phyloP scores from a whole-genome alignment of 2,888 invertebrate genomes.

The Ectropis crepuscularia region DNA sequence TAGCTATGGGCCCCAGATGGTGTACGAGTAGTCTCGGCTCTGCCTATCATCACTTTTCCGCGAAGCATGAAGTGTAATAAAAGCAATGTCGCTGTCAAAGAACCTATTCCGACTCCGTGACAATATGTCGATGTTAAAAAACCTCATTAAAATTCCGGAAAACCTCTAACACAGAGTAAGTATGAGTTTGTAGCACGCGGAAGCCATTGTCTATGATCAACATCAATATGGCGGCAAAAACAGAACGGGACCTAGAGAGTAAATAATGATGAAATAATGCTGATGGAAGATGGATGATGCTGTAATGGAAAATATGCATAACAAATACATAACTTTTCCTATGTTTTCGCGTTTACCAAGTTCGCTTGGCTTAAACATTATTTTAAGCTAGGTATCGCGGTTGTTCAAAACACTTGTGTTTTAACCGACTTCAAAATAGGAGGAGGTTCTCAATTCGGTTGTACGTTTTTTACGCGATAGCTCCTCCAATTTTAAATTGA shows the following conservation, averaged over 20 bases:
- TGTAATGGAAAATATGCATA: slow-evolving; percentile 8
- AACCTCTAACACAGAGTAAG: background rate
- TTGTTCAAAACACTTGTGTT: too few relatives aligned
- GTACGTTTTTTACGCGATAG: too few relatives aligned
- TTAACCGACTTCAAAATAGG: too few relatives aligned
- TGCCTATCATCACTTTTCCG: slow-evolving; percentile 5
- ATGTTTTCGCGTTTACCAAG: too few relatives aligned
- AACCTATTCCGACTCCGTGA: slow-evolving; percentile 38
- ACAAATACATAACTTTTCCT: too few relatives aligned
- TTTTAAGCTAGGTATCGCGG: too few relatives aligned
- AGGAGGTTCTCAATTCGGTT: too few relatives aligned
- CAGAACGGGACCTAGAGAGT: slow-evolving; percentile 41
- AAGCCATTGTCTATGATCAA: slow-evolving; percentile 45
- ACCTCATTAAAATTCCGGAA: slow-evolving; percentile 61
- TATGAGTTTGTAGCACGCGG: slow-evolving; percentile 50
- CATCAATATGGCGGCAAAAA: slow-evolving; percentile 49
- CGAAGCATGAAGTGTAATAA: slow-evolving; percentile 8
- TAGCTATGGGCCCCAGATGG: background rate
- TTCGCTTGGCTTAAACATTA: too few relatives aligned
- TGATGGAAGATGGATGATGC: slow-evolving; percentile 30
- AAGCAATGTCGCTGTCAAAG: slow-evolving; percentile 5
- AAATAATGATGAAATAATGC: slow-evolving; percentile 39
- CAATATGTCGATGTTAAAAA: slow-evolving; percentile 50
- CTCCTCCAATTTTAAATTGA: too few relatives aligned
- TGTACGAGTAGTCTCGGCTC: too few relatives aligned